Evolutionary conservation across 2,888 invertebrate genomes (phyloP).

Genomic region (Dicyrtoma fusca): DNA sequence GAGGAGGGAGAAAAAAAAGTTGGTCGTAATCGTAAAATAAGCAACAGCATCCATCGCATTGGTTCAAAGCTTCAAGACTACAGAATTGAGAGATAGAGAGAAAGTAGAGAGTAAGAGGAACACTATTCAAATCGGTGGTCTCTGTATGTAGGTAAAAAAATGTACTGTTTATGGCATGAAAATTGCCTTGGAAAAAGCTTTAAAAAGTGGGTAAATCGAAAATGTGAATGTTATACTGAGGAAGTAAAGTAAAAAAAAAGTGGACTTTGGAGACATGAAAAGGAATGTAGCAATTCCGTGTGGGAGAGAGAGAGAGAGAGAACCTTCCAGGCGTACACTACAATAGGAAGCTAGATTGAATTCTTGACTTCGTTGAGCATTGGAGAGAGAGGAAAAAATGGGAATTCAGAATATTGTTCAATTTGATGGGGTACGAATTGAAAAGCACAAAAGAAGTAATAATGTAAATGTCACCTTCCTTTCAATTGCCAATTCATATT

Average conservation of each 20-base stretch:
- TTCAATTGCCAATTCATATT: too few relatives aligned
- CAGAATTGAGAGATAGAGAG: not conserved
- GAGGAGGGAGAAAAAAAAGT: too few relatives aligned
- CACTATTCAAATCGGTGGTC: not conserved
- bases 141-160: not conserved
- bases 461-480: too few relatives aligned
- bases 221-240: not conserved
- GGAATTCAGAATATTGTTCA: too few relatives aligned
- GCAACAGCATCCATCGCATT: too few relatives aligned
- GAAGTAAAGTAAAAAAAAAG: too few relatives aligned
- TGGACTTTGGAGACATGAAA: not conserved
- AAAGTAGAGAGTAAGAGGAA: not conserved
- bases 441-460: too few relatives aligned
- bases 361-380: not conserved
- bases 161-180: not conserved
- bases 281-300: not conserved
- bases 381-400: too few relatives aligned
- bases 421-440: too few relatives aligned
- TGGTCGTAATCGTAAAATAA: too few relatives aligned
- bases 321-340: not conserved
- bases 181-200: not conserved
- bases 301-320: not conserved
- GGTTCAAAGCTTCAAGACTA: too few relatives aligned
- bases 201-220: constrained; percentile 17
- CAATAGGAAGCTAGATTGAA: constrained; percentile 17